Evolutionary conservation across 53 echinoderm and acorn worm genomes (phyloP), one percentile per base, ranked within the genome.

Genomic region (Patiria pectinifera): DNA sequence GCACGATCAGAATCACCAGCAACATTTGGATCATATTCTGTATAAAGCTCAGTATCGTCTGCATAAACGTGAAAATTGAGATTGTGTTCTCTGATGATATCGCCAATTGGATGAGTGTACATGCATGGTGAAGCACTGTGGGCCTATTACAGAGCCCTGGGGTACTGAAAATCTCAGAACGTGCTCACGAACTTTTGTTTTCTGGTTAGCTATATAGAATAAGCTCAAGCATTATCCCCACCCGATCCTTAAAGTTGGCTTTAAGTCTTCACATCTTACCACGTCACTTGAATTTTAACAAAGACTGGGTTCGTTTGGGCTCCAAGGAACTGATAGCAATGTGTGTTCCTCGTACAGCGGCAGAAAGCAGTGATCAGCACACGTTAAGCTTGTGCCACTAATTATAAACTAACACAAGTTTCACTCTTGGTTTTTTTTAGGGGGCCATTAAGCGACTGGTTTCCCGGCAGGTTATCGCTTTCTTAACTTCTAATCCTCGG

Each of bases 401-500:
- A 85, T 22, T 71, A 70, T 85, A 45, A 69, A 15, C 22, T 46
- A 19, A 21, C 85, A 45, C 85, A 70, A 44, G 85, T 85, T 85
- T 85, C 85, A 85, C 70, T 45, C 24, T 3, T 66, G 70, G 11
- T 10, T 26, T 35, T 24, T 63, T 43, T 26, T 35, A 35, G 43
- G 14, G 62, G 45, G 26, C 69, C 69, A 70, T 71, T 66, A 85
- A 85, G 85, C 45, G 85, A 45, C 6, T 45, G 44, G 46, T 71
- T 85, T 70, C 85, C 70, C 15, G 1, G 46, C 48, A 70, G 66
- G 69, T 71, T 86, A 86, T 71, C 86, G 86, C 74, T 72, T 24
- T 48, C 49, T 71, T 71, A 74, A 74, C 74, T 86, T 46, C 19
- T 71, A 71, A 86, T 86, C 75, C 74, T 86, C 53, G 48, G 71